Evolutionary conservation across 2,113 vertebrate species (phyloP).

Genomic region (Pampusana beccarii): DNA sequence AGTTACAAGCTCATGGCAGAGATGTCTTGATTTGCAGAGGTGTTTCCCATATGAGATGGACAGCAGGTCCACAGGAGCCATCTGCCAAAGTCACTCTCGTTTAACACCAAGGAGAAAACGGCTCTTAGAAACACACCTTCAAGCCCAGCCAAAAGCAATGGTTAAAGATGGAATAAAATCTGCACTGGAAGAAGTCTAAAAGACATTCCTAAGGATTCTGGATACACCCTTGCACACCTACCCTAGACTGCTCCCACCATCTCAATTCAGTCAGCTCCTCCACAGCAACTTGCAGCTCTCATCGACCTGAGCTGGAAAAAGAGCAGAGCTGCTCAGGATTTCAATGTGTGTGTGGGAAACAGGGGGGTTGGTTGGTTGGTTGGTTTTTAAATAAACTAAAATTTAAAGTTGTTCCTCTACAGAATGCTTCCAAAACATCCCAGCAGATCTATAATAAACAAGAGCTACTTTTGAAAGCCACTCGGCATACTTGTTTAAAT

Average conservation of each 20-base stretch:
- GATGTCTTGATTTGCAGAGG: neutral
- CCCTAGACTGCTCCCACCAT: neutral
- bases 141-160: neutral
- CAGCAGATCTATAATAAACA: neutral
- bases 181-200: neutral
- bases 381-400: neutral
- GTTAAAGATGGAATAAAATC: neutral
- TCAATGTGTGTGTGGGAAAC: neutral
- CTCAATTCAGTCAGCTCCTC: neutral
- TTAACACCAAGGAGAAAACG: neutral
- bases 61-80: neutral
- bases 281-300: neutral
- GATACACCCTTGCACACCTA: rapidly evolving
- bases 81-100: neutral
- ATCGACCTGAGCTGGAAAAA: neutral
- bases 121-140: neutral
- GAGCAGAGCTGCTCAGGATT: neutral
- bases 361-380: too few relatives aligned
- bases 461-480: neutral
- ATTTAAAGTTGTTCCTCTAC: neutral
- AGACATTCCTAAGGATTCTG: neutral
- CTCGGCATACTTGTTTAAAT: neutral
- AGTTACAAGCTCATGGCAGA: neutral
- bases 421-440: neutral
- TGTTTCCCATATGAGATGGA: neutral